phyloP scores from a whole-genome alignment of 2,797 vertebrate genomes.

The Notoglanidium macrostoma region DNA sequence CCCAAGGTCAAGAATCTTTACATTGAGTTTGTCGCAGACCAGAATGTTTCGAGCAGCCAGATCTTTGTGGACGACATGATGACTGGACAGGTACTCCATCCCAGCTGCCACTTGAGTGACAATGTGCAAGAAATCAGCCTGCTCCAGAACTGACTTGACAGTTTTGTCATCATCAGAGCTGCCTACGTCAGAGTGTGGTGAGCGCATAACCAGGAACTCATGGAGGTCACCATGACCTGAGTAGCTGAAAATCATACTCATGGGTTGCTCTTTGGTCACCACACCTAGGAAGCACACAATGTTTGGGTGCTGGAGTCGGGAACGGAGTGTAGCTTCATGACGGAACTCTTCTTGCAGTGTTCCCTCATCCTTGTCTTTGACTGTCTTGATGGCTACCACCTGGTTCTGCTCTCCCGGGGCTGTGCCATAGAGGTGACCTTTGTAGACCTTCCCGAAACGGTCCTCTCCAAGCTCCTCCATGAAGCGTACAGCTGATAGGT shows the following conservation, averaged over 20 bases:
- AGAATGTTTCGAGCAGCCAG: constrained; percentile 92
- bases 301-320: constrained; percentile 90
- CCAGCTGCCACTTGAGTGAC: constrained; percentile 91
- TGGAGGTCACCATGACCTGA: constrained; percentile 90
- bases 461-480: constrained; percentile 97
- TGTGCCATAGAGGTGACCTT: constrained; percentile 90
- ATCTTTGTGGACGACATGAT: constrained; percentile 94
- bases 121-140: constrained; percentile 90
- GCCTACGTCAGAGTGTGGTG: constrained; percentile 92
- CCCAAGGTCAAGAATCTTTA: constrained; percentile 93
- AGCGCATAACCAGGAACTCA: constrained; percentile 94
- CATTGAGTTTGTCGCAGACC: constrained; percentile 88
- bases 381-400: constrained; percentile 90
- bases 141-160: constrained; percentile 89
- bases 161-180: constrained; percentile 94
- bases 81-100: constrained; percentile 94
- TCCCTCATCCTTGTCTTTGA: constrained; percentile 92
- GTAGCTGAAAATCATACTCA: constrained; percentile 93
- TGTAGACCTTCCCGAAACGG: constrained; percentile 96
- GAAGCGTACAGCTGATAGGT: constrained; percentile 87
- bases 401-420: constrained; percentile 88
- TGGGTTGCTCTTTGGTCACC: constrained; percentile 91
- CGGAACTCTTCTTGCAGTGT: constrained; percentile 90
- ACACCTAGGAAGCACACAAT: constrained; percentile 88
- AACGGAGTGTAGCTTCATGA: constrained; percentile 86